Percentiles rank a stretch among this genome's conserved stretches.
Evolutionary conservation across 2,797 vertebrate genomes (phyloP).

Genomic region (Pygocentrus nattereri): DNA sequence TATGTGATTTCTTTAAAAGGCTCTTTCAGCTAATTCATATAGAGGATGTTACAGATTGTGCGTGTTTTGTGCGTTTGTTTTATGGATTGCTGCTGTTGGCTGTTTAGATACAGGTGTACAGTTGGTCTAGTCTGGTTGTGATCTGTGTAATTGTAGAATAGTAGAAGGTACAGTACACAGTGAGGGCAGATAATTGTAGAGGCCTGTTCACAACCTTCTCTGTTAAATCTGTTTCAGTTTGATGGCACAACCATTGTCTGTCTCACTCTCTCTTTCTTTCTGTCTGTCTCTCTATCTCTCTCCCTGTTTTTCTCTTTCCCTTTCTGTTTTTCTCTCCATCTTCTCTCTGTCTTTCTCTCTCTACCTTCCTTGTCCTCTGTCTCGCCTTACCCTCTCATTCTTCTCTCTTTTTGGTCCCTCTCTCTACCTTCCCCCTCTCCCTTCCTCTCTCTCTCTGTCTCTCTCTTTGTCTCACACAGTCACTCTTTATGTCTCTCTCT

Average conservation of each 20-base stretch:
- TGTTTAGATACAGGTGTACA: background rate
- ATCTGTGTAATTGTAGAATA: background rate
- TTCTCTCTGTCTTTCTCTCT: too few species aligned
- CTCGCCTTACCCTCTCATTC: background rate
- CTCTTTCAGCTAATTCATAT: background rate
- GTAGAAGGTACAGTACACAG: background rate
- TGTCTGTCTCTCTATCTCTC: too few species aligned
- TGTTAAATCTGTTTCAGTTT: too few species aligned
- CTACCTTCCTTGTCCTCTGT: too few species aligned
- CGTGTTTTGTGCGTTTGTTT: background rate
- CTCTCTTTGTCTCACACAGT: too few species aligned
- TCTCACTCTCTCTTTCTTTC: too few species aligned
- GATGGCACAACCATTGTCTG: too few species aligned
- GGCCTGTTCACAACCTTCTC: background rate
- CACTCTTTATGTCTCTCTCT: too few species aligned
- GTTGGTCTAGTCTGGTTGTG: background rate
- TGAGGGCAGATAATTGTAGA: background rate
- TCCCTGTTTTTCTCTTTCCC: too few species aligned
- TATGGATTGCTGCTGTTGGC: background rate
- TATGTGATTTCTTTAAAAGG: conserved; percentile 14
- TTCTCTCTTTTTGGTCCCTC: too few species aligned
- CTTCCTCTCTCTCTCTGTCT: too few species aligned
- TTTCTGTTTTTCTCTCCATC: background rate
- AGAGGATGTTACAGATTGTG: background rate
- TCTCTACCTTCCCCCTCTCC: too few species aligned